Percentiles rank a stretch among this genome's conserved stretches.
Conservation (phyloP, 1,140 invertebrate genomes). For the Listronotus bonariensis region DNA sequence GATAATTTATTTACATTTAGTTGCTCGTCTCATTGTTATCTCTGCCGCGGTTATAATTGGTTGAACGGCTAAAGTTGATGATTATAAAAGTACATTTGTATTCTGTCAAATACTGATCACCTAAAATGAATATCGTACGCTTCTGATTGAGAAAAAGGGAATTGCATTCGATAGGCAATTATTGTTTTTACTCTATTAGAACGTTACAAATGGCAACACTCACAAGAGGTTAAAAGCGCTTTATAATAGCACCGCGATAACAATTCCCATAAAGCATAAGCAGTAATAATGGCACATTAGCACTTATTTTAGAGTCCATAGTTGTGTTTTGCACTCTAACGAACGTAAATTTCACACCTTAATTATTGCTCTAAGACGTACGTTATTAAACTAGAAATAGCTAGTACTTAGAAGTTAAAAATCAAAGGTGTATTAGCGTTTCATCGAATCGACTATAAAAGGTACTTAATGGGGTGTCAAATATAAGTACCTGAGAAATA, state of each 20-base stretch:
- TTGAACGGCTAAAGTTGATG: too few species aligned
- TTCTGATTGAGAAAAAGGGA: too few species aligned
- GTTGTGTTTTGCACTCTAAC: constrained; percentile 25
- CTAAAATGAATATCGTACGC: too few species aligned
- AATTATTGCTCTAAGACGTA: constrained; percentile 31
- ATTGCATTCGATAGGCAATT: constrained; percentile 15
- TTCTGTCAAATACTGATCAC: too few species aligned
- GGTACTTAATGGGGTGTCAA: constrained; percentile 27
- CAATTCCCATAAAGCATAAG: constrained; percentile 33
- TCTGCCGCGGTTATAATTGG: too few species aligned
- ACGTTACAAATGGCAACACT: constrained; percentile 28
- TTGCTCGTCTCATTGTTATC: too few species aligned
- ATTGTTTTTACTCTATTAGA: constrained; percentile 28
- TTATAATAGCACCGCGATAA: constrained; percentile 27
- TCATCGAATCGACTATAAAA: constrained; percentile 25
- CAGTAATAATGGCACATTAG: constrained; percentile 32
- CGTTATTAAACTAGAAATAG: constrained; percentile 32
- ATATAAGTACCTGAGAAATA: constrained; percentile 18
- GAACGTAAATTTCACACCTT: constrained; percentile 35
- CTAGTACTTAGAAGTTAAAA: constrained; percentile 12
- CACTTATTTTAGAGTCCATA: constrained; percentile 25
- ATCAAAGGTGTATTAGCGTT: constrained; percentile 25
- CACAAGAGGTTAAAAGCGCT: constrained; percentile 21
- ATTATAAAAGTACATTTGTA: too few species aligned
- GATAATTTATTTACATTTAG: too few species aligned